Base-by-base conservation (phyloP, 2,888 invertebrate genomes). In the Catocala nupta region DNA sequence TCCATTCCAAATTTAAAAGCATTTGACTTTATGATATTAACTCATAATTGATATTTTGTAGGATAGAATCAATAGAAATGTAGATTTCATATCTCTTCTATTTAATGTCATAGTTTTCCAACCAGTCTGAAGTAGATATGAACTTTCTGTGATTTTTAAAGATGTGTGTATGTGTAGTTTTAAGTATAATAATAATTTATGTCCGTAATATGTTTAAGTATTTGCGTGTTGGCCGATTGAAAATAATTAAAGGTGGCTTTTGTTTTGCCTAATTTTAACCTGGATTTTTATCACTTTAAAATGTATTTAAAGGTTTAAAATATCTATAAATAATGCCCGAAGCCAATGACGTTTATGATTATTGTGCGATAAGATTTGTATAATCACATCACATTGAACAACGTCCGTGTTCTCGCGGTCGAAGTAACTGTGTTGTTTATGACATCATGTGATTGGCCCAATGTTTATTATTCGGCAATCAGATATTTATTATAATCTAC, bases 101-200 rank as follows among this genome's bases (percentile, higher is more conserved):
- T 53, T 42, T 33, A 48, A 47, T 47, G 25, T 47, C 49, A 13
- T 12, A 25, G 10, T n/a, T 47, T 47, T 47, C 4, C 12, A n/a
- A 16, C 12, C 36, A 1, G n/a, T 44, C 13, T 51, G 36, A 45
- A 36, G 16, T 58, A 44, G 36, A 10, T 45, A 45, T 36, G 33
- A 50, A 55, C 36, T 44, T 57, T 60, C 55, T 60, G 60, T 60
- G 59, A 60, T 60, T 60, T 59, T 59, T 8, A 54, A 47, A 11
- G 25, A n/a, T 44, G n/a, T 42, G 53, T 49, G 34, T 39, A 13
- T 47, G 43, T 44, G 25, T 36, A 13, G 36, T 39, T 39, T 39
- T 39, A 39, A 39, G 36, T 39, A 39, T 9, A 39, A 8, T 39
- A 39, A 39, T 39, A 39, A 39, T 39, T 9, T 39, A 39, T 39